Conservation (phyloP, 2,797 vertebrate species). For the Acrossocheilus wenchowensis region DNA sequence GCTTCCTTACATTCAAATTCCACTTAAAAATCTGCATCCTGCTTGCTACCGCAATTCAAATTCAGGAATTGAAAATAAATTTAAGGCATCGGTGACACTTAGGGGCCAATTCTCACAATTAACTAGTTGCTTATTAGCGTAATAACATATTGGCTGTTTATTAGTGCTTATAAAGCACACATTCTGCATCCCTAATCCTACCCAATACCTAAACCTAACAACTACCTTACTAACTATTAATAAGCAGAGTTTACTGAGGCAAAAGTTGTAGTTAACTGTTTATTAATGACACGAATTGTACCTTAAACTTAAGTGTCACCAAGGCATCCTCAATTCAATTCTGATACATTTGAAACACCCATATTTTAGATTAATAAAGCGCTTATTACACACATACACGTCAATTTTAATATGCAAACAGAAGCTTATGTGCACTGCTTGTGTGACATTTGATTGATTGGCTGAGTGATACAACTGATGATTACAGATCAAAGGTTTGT, state of each 20-base stretch:
- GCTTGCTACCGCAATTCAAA: background rate
- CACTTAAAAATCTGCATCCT: background rate
- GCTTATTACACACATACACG: too few species aligned
- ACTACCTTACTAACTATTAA: background rate
- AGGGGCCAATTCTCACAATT: too few species aligned
- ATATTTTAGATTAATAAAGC: background rate
- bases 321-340: background rate
- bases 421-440: background rate
- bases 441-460: background rate
- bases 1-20: background rate
- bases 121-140: too few species aligned
- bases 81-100: background rate
- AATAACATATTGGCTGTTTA: background rate
- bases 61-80: background rate
- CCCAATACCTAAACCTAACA: background rate
- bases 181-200: background rate
- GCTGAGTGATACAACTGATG: background rate
- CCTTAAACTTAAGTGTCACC: too few species aligned
- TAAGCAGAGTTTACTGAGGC: background rate
- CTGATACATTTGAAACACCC: background rate
- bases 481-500: constrained; percentile 28
- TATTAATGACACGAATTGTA: background rate
- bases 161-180: background rate
- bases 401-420: background rate
- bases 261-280: background rate